These are phyloP conservation scores for Trogon melanurus DNA, from an alignment of 2,113 vertebrate species.

Conservation along the genomic window DNA sequence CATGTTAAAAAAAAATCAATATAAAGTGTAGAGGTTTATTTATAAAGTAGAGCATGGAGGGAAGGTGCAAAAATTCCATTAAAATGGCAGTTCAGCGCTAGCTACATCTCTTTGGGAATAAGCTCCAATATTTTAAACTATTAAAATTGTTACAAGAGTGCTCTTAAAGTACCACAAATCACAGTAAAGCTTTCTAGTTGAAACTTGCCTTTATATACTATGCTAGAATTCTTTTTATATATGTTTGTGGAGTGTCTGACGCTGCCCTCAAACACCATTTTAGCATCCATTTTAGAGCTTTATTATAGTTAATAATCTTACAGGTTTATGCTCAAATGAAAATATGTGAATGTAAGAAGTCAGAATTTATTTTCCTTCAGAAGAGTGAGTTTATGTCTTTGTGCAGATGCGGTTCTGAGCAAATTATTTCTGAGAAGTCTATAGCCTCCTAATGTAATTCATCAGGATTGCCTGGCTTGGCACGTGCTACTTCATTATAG, in stretches of 20 bases:
- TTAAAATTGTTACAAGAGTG: conserved; percentile 57
- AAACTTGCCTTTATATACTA: conserved; percentile 43
- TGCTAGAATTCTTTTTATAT: conserved; percentile 27
- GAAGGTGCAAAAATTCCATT: conserved; percentile 54
- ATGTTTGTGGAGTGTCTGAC: conserved; percentile 20
- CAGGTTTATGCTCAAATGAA: conserved; percentile 5
- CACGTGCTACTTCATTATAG: neutral
- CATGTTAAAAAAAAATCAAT: conserved; percentile 66
- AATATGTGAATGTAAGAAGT: neutral
- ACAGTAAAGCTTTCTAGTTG: conserved; percentile 41
- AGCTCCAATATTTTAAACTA: conserved; percentile 54
- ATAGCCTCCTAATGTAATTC: neutral
- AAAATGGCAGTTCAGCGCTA: conserved; percentile 42
- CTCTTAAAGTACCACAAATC: conserved; percentile 59
- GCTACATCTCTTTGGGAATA: conserved; percentile 47
- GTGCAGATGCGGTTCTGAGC: neutral
- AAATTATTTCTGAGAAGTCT: conserved; percentile 7
- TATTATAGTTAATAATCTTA: conserved; percentile 31
- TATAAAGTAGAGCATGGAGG: conserved; percentile 54
- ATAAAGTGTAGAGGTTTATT: conserved; percentile 59
- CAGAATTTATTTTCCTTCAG: conserved; percentile 23
- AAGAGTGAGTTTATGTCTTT: neutral
- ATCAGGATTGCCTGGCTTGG: conserved; percentile 20
- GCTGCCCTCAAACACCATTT: conserved; percentile 37
- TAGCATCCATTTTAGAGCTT: conserved; percentile 42